Evolutionary conservation across 2,113 vertebrate species (phyloP), one percentile per base, ranked within the genome.

Genomic region (Desmodus rotundus): DNA sequence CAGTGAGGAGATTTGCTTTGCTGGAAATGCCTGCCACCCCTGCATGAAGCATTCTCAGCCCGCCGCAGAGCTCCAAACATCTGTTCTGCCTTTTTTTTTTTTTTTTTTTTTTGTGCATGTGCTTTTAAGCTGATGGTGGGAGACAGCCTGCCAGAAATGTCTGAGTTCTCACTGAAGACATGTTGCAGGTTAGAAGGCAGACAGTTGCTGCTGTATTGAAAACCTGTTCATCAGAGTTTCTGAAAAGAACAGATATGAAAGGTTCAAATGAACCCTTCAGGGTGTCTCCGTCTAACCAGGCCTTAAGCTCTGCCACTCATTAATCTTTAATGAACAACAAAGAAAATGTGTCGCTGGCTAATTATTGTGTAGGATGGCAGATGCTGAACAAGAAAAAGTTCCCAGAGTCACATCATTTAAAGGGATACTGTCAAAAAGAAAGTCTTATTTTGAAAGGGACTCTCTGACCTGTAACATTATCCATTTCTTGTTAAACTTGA

Each of bases 251-350:
- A 77, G 77, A 94, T 72, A 93, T 93, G 96, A 97, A 97, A 96
- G 76, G 96, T 96, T 97, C 96, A 96, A 87, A 93, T 68, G 93
- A 95, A 93, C 94, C 93, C 96, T 95, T 97, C 94, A 96, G 93
- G 89, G 41, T 96, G 94, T 87, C 91, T 94, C 89, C 80, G 45
- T 96, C 83, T 67, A 87, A 91, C 83, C 47, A 67, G 89, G 43
- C 89, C 87, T 89, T 61, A 73, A 93, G 89, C 91, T 89, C 83
- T 93, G 83, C 76, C 76, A 96, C 80, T 91, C 93, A 82, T 97
- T 97, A 96, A 94, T 97, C 95, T 96, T 94, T 96, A 97, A 98
- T 94, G 94, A 97, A 92, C 91, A 96, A 92, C 83, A 95, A 93
- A 94, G 80, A 96, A 93, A 97, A 92, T 89, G 41, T 84, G 38